Base-by-base conservation (phyloP, 2,113 vertebrate species). In the Pelobates fuscus region DNA sequence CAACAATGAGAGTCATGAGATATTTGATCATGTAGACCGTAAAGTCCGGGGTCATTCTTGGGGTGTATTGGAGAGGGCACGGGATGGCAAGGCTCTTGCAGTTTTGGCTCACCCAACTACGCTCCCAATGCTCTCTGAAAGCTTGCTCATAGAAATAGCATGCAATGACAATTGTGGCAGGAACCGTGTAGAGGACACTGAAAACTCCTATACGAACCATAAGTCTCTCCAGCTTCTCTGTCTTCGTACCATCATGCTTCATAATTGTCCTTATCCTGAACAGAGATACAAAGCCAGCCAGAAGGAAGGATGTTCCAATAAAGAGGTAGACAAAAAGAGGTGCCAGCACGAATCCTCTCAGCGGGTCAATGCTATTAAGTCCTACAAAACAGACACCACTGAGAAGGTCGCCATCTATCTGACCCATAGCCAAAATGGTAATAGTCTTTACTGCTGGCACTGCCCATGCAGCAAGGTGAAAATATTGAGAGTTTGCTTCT, bases 1-100 rank as follows among this genome's bases (percentile, higher is more conserved):
- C 96, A 78, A 98, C 97, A 68, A 98, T 98, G 81, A 98, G 95
- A 18, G 97, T 98, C 97, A 98, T 98, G 85, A 98, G 95, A 85
- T 98, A 98, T 86, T 98, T 98, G 87, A 98, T 98, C 96, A 98
- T 98, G 88, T 95, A 98, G 88, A 98, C 97, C 0, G 97, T 98
- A 89, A 98, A 98, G 83, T 98, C 97, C 0, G 97, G 97, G 63
- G 88, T 94, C 94, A 97, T 94, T 80, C 92, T 92, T 24, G 94
- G 94, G 26, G 90, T 90, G 49, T 91, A 87, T 61, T 95, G 94
- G 59, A 87, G 71, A 0, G 97, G 97, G 83, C 97, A 98, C 3
- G 95, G 96, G 78, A 98, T 97, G 85, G 95, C 96, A 85, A 98
- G 84, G 82, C 93, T 89, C 84, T 94, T 93, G 89, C 97, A 99